Evolutionary conservation across 2,797 vertebrate species (phyloP), one percentile per base, ranked within the genome.

Genomic region (Pelobates cultripes): DNA sequence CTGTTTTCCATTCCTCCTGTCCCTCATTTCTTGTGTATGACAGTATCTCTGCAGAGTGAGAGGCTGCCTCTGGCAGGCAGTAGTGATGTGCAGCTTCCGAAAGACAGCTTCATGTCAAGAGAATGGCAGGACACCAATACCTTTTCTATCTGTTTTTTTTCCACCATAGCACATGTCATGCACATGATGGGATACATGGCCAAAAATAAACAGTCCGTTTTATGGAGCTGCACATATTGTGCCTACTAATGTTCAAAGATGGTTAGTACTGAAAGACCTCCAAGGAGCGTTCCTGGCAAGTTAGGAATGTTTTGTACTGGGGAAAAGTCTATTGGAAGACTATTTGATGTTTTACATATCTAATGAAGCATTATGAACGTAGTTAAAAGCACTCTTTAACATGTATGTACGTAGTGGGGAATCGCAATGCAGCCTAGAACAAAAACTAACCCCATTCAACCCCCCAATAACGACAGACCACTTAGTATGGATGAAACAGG

Each of bases 271-370:
- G 28, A 43, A 75, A 63, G 40, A 75, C 73, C 61, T 43, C 41
- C 63, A 55, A 51, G 5, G 5, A 47, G 55, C 72, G 42, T 45
- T 45, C 45, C 14, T 73, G 71, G 71, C 47, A 42, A 10, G 28
- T 28, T 28, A 45, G 43, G 47, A 42, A 80, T 12, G 60, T 47
- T 28, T 15, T 75, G 43, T 68, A 75, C 60, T 80, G 4, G 47
- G 47, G 47, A 70, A 70, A 41, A 75, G 55, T 80, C 63, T 63
- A 44, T 43, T 14, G 63, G 70, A 73, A 73, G 72, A 69, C 44
- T 64, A 79, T 79, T 53, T 78, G 68, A 78, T 70, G 57, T 79
- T 79, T 78, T 9, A 78, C 77, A 71, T 51, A 51, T 51, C 10
- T 5, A 51, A 10, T 51, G 47, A 45, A 42, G 6, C 28, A 28